Conservation (phyloP, 2,113 vertebrate genomes). For the Phaethon lepturus region DNA sequence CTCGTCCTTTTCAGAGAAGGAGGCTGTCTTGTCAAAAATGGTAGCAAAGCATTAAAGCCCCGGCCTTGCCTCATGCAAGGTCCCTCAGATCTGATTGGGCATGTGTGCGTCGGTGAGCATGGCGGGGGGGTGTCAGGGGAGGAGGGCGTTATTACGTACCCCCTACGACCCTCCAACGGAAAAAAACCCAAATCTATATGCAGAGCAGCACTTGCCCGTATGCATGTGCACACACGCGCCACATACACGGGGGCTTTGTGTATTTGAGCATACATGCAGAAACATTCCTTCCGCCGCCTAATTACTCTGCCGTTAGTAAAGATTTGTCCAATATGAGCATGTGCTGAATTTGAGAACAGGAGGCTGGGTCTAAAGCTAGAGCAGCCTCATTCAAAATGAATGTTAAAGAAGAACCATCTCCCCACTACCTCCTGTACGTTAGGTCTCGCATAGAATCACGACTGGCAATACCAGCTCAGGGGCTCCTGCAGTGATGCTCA, state of each 20-base stretch:
- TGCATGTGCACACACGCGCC: accelerated
- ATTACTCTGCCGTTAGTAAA: not conserved
- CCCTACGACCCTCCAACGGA: not conserved
- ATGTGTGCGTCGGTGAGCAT: not conserved
- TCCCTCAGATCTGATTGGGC: not conserved
- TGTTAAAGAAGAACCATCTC: not conserved
- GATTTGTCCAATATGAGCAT: not conserved
- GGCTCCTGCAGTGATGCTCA: not conserved
- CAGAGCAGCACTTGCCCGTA: not conserved
- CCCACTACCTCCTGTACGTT: not conserved
- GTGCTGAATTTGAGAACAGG: not conserved
- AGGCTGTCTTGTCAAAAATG: slow-evolving; percentile 69
- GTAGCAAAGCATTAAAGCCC: slow-evolving; percentile 14
- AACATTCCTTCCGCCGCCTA: accelerated
- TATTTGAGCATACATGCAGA: not conserved
- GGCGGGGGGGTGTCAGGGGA: not conserved
- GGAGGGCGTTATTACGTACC: not conserved
- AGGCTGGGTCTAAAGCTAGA: not conserved
- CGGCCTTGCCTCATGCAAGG: not conserved
- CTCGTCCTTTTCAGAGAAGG: slow-evolving; percentile 75
- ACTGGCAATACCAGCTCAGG: not conserved
- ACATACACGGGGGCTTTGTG: not conserved
- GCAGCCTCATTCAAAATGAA: slow-evolving; percentile 7
- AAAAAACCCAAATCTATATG: not conserved
- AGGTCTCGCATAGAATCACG: not conserved